These are phyloP conservation scores for Drosophila antonietae DNA, from an alignment of 2,888 invertebrate genomes.

Conservation along the genomic window DNA sequence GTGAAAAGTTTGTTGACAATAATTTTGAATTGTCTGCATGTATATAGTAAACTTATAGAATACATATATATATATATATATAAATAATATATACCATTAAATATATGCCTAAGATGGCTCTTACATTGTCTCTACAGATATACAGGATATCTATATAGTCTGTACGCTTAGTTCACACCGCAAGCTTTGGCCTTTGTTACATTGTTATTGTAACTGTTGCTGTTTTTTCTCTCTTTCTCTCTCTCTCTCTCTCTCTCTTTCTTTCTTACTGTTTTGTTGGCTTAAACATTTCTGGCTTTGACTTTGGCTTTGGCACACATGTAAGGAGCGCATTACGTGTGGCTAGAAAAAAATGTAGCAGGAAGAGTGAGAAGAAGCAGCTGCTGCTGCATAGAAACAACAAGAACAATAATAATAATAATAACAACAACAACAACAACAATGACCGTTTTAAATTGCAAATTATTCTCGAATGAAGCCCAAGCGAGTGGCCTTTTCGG, in stretches of 20 bases:
- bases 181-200: slow-evolving; percentile 38
- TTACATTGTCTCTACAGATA: background rate
- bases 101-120: background rate
- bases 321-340: slow-evolving; percentile 10
- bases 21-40: background rate
- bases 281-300: slow-evolving; percentile 35
- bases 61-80: background rate
- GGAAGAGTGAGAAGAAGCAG: slow-evolving; percentile 4
- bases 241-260: too few species aligned
- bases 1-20: background rate
- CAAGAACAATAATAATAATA: background rate
- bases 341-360: slow-evolving; percentile 15
- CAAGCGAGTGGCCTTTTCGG: slow-evolving; percentile 22
- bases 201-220: slow-evolving; percentile 47
- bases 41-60: background rate
- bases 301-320: slow-evolving; percentile 23
- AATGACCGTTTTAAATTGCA: slow-evolving; percentile 61
- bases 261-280: slow-evolving; percentile 21
- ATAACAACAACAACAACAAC: background rate
- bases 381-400: background rate
- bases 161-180: too few species aligned
- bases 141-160: background rate
- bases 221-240: background rate
- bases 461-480: slow-evolving; percentile 54
- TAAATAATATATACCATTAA: background rate